phyloP scores from a whole-genome alignment of 2,888 invertebrate genomes.

The Limnephilus marmoratus region DNA sequence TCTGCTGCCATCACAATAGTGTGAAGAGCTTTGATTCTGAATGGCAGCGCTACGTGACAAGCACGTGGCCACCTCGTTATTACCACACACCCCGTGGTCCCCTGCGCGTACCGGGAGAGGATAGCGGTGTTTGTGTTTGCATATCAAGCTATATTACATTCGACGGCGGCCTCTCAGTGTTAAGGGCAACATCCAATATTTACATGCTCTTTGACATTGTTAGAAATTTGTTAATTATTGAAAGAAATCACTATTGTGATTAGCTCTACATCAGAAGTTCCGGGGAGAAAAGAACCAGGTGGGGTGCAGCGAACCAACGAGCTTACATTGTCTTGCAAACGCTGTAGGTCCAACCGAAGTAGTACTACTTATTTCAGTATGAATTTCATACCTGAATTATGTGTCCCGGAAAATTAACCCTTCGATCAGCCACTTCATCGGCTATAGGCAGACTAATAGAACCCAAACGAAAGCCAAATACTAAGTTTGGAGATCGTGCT shows the following conservation, averaged over 20 bases:
- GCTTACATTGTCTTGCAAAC: too few relatives aligned
- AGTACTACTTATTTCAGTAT: too few relatives aligned
- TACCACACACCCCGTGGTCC: constrained; percentile 33
- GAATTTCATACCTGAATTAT: too few relatives aligned
- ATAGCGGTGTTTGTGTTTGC: not conserved
- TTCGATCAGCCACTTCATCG: too few relatives aligned
- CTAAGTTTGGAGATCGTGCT: too few relatives aligned
- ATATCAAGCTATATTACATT: constrained; percentile 12
- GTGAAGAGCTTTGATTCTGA: constrained; percentile 49
- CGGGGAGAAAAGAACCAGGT: too few relatives aligned
- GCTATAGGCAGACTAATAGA: too few relatives aligned
- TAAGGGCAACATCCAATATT: not conserved
- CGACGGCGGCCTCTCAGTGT: not conserved
- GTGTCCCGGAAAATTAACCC: too few relatives aligned
- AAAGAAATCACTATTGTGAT: not conserved
- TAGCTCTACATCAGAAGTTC: not conserved
- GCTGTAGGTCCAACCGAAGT: too few relatives aligned
- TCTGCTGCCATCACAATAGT: constrained; percentile 51
- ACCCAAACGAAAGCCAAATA: too few relatives aligned
- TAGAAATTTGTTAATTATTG: not conserved
- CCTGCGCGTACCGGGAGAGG: not conserved
- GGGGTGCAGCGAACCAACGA: too few relatives aligned
- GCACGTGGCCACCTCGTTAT: constrained; percentile 36
- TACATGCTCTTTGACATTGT: not conserved
- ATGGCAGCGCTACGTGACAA: constrained; percentile 43